A percentile compares a stretch with the other conserved stretches of the same genome.
These are phyloP conservation scores for Bombycilla garrulus DNA, from an alignment of 2,113 vertebrate genomes.

Conservation along the genomic window DNA sequence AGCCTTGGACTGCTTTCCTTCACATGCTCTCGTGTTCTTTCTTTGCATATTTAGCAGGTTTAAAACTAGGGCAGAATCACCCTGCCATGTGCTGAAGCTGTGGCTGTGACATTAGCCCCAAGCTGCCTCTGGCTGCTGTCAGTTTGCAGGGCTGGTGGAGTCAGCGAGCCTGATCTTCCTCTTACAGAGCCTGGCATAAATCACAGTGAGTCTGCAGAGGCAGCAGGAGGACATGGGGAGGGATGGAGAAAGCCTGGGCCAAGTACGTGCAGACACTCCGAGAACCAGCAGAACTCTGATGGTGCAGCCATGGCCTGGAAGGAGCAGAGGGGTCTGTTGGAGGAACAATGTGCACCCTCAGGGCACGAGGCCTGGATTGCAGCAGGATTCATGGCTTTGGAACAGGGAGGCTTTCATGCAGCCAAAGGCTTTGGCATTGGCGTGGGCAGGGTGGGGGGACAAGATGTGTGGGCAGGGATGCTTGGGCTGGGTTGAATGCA, in stretches of 20 bases:
- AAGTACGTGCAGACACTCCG: accelerated
- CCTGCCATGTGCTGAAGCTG: not conserved
- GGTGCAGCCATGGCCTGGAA: not conserved
- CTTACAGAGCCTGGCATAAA: not conserved
- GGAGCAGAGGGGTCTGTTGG: not conserved
- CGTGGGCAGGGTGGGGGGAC: accelerated
- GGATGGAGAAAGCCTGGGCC: not conserved
- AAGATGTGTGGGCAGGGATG: not conserved
- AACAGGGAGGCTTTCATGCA: not conserved
- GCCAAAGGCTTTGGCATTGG: not conserved
- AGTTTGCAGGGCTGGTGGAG: not conserved
- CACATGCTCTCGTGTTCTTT: not conserved
- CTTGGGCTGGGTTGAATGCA: not conserved
- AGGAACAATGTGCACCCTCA: not conserved
- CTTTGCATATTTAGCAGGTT: conserved; percentile 38
- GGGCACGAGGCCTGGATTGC: not conserved
- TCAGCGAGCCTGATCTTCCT: not conserved
- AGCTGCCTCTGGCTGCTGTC: conserved; percentile 43
- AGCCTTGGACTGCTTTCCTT: not conserved
- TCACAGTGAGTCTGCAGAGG: not conserved
- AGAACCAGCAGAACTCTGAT: not conserved
- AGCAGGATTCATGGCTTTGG: not conserved
- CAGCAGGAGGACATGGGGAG: accelerated
- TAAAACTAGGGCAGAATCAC: conserved; percentile 54
- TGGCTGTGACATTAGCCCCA: not conserved